Evolutionary conservation across 2,888 invertebrate species (phyloP), one percentile per base, ranked within the genome.

Genomic region (Hyppa rectilinea): DNA sequence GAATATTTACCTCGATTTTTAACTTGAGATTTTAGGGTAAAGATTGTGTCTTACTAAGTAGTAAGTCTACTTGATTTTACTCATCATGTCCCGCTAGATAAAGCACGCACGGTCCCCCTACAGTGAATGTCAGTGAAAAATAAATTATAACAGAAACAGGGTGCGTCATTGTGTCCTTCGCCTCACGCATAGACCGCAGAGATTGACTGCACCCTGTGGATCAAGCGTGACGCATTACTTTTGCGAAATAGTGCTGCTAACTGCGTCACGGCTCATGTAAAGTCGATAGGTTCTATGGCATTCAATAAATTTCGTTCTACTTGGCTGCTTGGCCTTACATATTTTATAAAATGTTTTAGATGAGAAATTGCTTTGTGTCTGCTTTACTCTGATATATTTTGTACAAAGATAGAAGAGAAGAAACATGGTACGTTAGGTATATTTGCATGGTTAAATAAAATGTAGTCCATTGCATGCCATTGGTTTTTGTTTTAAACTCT

Each of bases 121-220:
- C 74, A 74, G 74, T 81, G 71, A 85, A 86, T 79, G 84, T 78
- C 87, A 82, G 79, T 84, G 88, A 86, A 89, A 89, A 90, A 94
- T 94, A 94, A 94, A 94, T 94, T 92, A 95, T 89, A 84, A 80
- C 82, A 52, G 82, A 81, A 82, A 82, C 90, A 85, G 94, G 94
- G 93, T 90, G 92, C 90, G 93, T 93, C 93, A 91, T 90, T 90
- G 89, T 90, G 86, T 87, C 87, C 90, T 86, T 89, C 89, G 85
- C 91, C 90, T 90, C 88, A 92, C 91, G 92, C 92, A 91, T 91
- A 93, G 93, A 94, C 94, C 94, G 85, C 94, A 92, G 88, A 90
- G 91, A 94, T 94, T 93, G 94, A 94, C 94, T 94, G 91, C 90
- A 87, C 92, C 92, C 91, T 86, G 85, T 77, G 84, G 82, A 82